Evolutionary conservation across 2,888 invertebrate genomes (phyloP).

Genomic region (Troides aeacus): DNA sequence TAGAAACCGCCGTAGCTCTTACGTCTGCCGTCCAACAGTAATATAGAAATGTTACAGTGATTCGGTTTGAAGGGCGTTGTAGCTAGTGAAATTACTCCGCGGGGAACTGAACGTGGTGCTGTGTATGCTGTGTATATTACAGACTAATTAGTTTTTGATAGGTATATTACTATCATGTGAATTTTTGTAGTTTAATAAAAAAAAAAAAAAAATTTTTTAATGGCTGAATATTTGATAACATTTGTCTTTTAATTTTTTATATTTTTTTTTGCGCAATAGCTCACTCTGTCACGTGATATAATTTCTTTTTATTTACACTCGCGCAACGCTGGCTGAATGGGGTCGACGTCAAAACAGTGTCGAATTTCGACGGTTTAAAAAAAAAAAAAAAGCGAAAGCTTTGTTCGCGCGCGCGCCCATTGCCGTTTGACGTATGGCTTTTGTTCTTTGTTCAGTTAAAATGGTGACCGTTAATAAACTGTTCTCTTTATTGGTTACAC

Average conservation of each 20-base stretch:
- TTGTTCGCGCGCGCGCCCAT: conserved; percentile 43
- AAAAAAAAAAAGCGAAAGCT: conserved; percentile 41
- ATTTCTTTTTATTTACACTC: conserved; percentile 11
- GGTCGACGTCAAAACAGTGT: conserved; percentile 61
- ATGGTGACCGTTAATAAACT: conserved; percentile 48
- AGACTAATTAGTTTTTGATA: too few relatives aligned
- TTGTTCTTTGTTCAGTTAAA: conserved; percentile 60
- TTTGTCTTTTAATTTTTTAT: not conserved
- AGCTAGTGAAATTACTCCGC: too few relatives aligned
- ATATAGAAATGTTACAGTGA: too few relatives aligned
- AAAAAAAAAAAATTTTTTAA: too few relatives aligned
- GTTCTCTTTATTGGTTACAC: conserved; percentile 7
- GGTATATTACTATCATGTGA: too few relatives aligned
- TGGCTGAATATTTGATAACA: too few relatives aligned
- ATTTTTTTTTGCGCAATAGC: not conserved
- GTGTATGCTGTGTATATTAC: too few relatives aligned
- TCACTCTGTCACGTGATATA: conserved; percentile 10
- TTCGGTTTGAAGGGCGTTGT: too few relatives aligned
- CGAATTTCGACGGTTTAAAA: conserved; percentile 46
- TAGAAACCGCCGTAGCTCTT: too few relatives aligned
- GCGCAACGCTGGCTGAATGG: conserved; percentile 39
- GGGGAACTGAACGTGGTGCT: too few relatives aligned
- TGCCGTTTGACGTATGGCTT: conserved; percentile 54
- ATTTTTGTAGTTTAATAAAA: too few relatives aligned
- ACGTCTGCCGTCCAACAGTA: too few relatives aligned